These are phyloP conservation scores for Tridacna gigas DNA, from an alignment of 2,888 invertebrate species.

Conservation along the genomic window DNA sequence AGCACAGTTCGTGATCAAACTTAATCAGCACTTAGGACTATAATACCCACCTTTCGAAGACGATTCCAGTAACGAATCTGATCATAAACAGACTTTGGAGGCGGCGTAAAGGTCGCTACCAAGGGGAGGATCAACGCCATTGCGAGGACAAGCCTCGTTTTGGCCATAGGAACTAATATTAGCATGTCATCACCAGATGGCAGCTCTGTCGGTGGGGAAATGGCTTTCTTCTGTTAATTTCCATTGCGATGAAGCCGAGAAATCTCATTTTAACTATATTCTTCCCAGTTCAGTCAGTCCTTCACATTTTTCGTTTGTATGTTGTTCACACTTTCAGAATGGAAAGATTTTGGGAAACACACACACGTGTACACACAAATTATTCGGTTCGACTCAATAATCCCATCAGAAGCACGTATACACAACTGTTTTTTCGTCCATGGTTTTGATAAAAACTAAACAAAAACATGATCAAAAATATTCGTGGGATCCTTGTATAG, in stretches of 20 bases:
- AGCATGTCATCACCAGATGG: conserved; percentile 21
- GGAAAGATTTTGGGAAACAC: background rate
- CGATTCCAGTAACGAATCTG: conserved; percentile 60
- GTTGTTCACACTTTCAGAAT: background rate
- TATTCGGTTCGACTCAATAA: no score
- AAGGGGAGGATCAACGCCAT: conserved; percentile 29
- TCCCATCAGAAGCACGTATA: no score
- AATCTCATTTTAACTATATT: conserved; percentile 6
- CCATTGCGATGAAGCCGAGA: background rate
- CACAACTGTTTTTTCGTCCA: no score
- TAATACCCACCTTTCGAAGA: conserved; percentile 55
- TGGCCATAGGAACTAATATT: conserved; percentile 4
- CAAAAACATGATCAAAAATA: no score
- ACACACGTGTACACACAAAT: no score
- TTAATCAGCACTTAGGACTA: no score
- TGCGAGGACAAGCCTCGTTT: conserved; percentile 20
- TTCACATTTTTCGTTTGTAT: background rate
- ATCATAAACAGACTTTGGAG: conserved; percentile 43
- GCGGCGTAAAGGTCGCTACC: conserved; percentile 38
- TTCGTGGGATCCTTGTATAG: no score
- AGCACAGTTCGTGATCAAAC: no score
- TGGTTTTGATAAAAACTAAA: no score
- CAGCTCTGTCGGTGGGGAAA: conserved; percentile 13
- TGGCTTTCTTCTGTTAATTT: conserved; percentile 10
- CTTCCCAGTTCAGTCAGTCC: background rate